A percentile compares a stretch with the other conserved stretches of the same genome.
Conservation (phyloP, 2,797 vertebrate genomes). For the Semotilus atromaculatus region DNA sequence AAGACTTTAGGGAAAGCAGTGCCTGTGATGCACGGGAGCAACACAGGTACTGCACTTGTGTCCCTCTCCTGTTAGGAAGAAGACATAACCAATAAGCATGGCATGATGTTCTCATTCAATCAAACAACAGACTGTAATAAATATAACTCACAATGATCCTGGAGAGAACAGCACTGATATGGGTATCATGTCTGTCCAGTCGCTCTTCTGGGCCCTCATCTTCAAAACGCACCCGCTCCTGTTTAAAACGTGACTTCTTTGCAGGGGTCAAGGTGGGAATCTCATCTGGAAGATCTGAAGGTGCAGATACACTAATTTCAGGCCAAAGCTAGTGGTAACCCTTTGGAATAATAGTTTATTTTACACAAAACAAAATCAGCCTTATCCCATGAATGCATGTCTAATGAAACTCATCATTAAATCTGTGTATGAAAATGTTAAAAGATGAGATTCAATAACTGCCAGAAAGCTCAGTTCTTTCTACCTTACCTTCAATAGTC, state of each 20-base stretch:
- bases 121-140: not conserved
- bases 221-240: slow-evolving; percentile 77
- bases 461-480: not conserved
- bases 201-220: slow-evolving; percentile 84
- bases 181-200: slow-evolving; percentile 85
- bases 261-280: slow-evolving; percentile 89
- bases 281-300: slow-evolving; percentile 85
- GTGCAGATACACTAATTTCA: slow-evolving; percentile 3
- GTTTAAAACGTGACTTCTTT: slow-evolving; percentile 89
- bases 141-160: slow-evolving; percentile 86
- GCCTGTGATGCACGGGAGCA: slow-evolving; percentile 82
- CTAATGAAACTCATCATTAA: not conserved
- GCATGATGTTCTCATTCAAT: not conserved
- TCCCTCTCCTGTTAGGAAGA: slow-evolving; percentile 86
- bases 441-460: not conserved
- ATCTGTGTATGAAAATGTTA: not conserved
- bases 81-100: slow-evolving; percentile 11
- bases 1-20: slow-evolving; percentile 89
- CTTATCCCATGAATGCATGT: not conserved
- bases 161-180: slow-evolving; percentile 92
- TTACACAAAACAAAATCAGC: not conserved
- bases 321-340: not conserved
- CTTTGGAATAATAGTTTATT: not conserved
- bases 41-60: slow-evolving; percentile 82
- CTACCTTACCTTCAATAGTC: slow-evolving; percentile 80